phyloP scores from a whole-genome alignment of 1,140 invertebrate species.

The Maniola jurtina region DNA sequence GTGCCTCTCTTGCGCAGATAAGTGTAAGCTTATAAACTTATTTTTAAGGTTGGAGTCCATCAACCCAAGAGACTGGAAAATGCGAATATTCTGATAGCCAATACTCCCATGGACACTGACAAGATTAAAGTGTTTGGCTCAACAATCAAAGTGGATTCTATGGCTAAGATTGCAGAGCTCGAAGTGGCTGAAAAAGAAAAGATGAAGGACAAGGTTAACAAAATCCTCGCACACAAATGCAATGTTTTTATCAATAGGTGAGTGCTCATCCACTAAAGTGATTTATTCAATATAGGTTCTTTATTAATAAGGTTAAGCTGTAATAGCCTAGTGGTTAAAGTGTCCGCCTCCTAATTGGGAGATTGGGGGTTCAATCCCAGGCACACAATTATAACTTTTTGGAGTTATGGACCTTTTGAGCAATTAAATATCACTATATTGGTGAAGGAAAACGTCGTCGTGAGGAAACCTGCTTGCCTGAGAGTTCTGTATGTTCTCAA shows the following conservation, averaged over 20 bases:
- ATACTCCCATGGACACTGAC: constrained; percentile 99
- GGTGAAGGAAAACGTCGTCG: too few species aligned
- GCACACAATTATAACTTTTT: too few species aligned
- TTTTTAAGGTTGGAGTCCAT: constrained; percentile 80
- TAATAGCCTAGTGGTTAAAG: too few species aligned
- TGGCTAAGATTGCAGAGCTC: constrained; percentile 98
- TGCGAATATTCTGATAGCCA: constrained; percentile 98
- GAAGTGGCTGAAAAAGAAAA: constrained; percentile 99
- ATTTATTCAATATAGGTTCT: not conserved
- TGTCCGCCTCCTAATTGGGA: too few species aligned
- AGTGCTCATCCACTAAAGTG: constrained; percentile 23
- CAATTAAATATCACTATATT: too few species aligned
- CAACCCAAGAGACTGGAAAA: constrained; percentile 95
- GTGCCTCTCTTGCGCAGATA: too few species aligned
- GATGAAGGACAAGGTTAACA: constrained; percentile 99
- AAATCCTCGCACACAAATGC: constrained; percentile 96
- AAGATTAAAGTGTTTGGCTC: constrained; percentile 99
- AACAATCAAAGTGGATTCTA: constrained; percentile 97
- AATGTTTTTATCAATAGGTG: constrained; percentile 99
- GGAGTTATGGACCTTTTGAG: too few species aligned
- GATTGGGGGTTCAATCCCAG: too few species aligned
- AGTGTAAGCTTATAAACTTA: not conserved
- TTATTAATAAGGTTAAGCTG: too few species aligned
- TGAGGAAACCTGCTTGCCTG: too few species aligned
- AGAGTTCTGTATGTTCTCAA: too few species aligned